Evolutionary conservation across 2,888 invertebrate genomes (phyloP).

Genomic region (Selenia dentaria): DNA sequence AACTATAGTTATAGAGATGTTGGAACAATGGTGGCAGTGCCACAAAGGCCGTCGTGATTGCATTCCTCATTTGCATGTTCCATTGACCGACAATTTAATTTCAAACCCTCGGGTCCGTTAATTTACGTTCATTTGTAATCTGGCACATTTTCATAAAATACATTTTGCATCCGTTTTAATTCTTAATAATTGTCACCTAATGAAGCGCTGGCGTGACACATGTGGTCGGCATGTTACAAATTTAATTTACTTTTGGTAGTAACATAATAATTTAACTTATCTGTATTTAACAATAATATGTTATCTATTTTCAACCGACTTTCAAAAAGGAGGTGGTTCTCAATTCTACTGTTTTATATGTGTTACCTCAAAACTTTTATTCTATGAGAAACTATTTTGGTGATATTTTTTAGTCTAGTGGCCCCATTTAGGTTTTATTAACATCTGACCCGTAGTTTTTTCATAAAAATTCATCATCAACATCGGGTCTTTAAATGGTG

Average conservation of each 20-base stretch:
- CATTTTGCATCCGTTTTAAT: constrained; percentile 43
- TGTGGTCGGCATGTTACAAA: constrained; percentile 2
- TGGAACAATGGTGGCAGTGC: constrained; percentile 58
- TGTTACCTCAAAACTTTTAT: too few relatives aligned
- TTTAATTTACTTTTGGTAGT: neutral
- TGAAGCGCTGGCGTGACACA: constrained; percentile 31
- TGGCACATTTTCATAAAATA: constrained; percentile 39
- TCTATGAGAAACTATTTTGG: too few relatives aligned
- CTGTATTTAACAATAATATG: too few relatives aligned
- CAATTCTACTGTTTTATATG: too few relatives aligned
- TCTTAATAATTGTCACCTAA: constrained; percentile 47
- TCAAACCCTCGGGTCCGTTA: constrained; percentile 52
- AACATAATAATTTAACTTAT: neutral
- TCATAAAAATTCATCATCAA: too few relatives aligned
- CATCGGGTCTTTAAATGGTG: too few relatives aligned
- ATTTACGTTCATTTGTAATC: constrained; percentile 58
- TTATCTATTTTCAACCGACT: too few relatives aligned
- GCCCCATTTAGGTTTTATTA: too few relatives aligned
- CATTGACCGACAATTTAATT: constrained; percentile 77
- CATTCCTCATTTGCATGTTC: constrained; percentile 74
- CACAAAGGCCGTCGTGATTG: constrained; percentile 73
- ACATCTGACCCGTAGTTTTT: too few relatives aligned
- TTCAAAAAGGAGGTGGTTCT: too few relatives aligned
- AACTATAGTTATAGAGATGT: constrained; percentile 30
- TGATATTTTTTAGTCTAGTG: too few relatives aligned